phyloP scores from a whole-genome alignment of 1,140 invertebrate species.

The Bombyx mandarina region DNA sequence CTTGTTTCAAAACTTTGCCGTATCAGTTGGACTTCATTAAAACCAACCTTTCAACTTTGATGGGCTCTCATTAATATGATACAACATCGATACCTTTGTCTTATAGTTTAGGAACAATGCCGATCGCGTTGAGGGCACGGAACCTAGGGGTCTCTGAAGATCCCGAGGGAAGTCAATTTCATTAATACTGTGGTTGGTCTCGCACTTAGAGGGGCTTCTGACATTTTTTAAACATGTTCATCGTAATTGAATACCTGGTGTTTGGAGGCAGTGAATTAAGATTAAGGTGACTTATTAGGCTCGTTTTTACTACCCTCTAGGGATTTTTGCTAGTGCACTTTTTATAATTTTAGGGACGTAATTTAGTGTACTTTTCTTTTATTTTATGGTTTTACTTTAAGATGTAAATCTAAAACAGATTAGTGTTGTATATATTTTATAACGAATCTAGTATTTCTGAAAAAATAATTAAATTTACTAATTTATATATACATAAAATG shows the following conservation, averaged over 20 bases:
- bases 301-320: neutral
- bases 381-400: too few relatives aligned
- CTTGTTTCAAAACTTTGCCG: too few relatives aligned
- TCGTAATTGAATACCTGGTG: constrained; percentile 51
- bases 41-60: neutral
- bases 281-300: constrained; percentile 27
- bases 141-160: constrained; percentile 22
- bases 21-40: too few relatives aligned
- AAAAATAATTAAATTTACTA: too few relatives aligned
- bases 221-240: constrained; percentile 56
- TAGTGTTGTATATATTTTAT: too few relatives aligned
- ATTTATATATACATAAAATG: too few relatives aligned
- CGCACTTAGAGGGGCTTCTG: constrained; percentile 28
- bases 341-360: too few relatives aligned
- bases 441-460: too few relatives aligned
- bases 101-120: constrained; percentile 10
- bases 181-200: constrained; percentile 50
- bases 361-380: too few relatives aligned
- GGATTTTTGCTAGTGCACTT: too few relatives aligned
- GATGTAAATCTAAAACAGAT: too few relatives aligned
- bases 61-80: constrained; percentile 19
- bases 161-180: constrained; percentile 59
- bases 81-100: constrained; percentile 23
- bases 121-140: constrained; percentile 10
- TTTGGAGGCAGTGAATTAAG: constrained; percentile 44